Percentiles rank a stretch among this genome's conserved stretches.
phyloP scores from a whole-genome alignment of 2,888 invertebrate genomes.

The Conops quadrifasciatus region DNA sequence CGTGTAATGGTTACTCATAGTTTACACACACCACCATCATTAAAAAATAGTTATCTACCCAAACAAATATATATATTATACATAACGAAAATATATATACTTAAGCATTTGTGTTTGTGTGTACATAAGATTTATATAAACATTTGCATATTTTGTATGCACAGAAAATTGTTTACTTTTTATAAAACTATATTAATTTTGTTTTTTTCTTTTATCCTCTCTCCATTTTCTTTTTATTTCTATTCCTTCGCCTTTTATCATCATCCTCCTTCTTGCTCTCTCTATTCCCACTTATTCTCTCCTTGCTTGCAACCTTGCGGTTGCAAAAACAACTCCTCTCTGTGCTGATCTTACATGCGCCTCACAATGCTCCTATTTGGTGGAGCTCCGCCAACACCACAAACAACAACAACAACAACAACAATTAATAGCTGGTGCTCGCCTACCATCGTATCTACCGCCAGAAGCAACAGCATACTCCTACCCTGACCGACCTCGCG shows the following conservation, averaged over 20 bases:
- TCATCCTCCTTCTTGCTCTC: neutral
- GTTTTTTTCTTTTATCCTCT: conserved; percentile 37
- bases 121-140: neutral
- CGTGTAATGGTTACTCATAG: conserved; percentile 31
- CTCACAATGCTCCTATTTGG: neutral
- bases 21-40: conserved; percentile 4
- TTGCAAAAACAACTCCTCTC: neutral
- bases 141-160: conserved; percentile 24
- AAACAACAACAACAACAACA: conserved; percentile 13
- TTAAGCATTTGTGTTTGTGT: conserved; percentile 9
- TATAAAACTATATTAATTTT: conserved; percentile 40
- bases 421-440: conserved; percentile 39
- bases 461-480: conserved; percentile 38
- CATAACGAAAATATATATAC: conserved; percentile 8
- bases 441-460: conserved; percentile 39
- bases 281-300: neutral
- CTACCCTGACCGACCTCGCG: conserved; percentile 47
- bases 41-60: conserved; percentile 5
- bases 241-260: conserved; percentile 15
- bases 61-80: conserved; percentile 3
- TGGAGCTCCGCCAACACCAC: neutral
- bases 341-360: neutral
- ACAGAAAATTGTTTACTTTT: neutral
- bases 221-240: conserved; percentile 25
- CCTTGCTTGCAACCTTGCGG: neutral